Base-by-base conservation (phyloP, 2,113 vertebrate genomes). In the Damaliscus lunatus region DNA sequence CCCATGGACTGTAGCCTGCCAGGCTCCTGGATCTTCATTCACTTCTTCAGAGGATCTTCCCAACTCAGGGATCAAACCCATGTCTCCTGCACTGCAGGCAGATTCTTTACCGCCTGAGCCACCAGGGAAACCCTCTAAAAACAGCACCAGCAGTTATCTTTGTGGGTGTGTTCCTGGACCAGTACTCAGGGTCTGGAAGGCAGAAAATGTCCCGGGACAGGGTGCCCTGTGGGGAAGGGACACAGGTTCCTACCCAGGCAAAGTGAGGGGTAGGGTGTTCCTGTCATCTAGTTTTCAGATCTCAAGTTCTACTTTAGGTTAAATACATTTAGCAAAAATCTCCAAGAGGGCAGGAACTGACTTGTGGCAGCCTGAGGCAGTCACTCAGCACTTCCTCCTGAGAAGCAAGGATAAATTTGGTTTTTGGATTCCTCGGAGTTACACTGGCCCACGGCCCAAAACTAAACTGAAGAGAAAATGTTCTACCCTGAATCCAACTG, bases 161-260 rank as follows among this genome's bases (percentile, higher is more conserved):
- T 74, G 16, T 67, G 21, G 0, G 31, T 0, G 55, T 10, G 48
- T 36, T 53, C 43, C 64, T 13, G 3, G 17, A 40, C 46, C 85
- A 23, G 6, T 3, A 0, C 2, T 46, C 74, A 6, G 6, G 29
- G 90, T 59, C 57, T 33, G 16, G 7, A 33, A 81, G 77, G 27
- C 48, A 82, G n/a, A 94, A 59, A 36, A 40, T 10, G 48, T 15
- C 25, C 48, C 15, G n/a, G 29, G 40, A 19, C 29, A 9, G 0
- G 4, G 40, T 8, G 11, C 7, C n/a, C 19, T 25, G 6, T 1
- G 6, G 13, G 33, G 33, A 11, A 74, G 50, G 40, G 25, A 3
- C 1, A 0, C 1, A 19, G 60, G 3, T 4, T 4, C 9, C 0
- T 2, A 4, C 16, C 59, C 77, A 6, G n/a, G 57, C 8, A 23